Base-by-base conservation (phyloP, 2,888 invertebrate genomes). In the Sinelater perroti region DNA sequence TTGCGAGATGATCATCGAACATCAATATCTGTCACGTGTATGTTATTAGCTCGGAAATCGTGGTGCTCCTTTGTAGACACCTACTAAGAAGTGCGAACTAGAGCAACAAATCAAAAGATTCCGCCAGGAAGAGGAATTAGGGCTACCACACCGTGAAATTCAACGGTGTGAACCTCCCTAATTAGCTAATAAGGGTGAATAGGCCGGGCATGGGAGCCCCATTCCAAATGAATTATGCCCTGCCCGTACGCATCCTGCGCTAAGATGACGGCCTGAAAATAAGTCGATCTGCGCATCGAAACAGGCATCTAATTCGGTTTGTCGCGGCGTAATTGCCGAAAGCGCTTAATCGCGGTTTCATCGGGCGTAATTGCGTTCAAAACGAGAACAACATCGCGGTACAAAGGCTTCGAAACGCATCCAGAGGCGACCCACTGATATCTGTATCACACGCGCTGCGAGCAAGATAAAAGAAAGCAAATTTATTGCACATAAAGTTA, bases 161-260 rank as follows among this genome's bases (percentile, higher is more conserved):
- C 60, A 66, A 61, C 65, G 61, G 70, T 70, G 70, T 67, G 71
- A 70, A 69, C 66, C 64, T 55, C 59, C 64, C 70, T 72, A 72
- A 72, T 72, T 71, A 72, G 65, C 68, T 69, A 72, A 72, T 72
- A 46, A 57, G 52, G 52, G 52, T 10, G 47, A 20, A 45, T 36
- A 26, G 36, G 8, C 13, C 5, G 16, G 28, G 38, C n/a, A 21
- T 20, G 11, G 11, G 20, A 38, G 18, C 18, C 35, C 17, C 18
- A 10, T 16, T 17, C 5, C 1, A 17, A 10, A 38, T 20, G 38
- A 38, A 38, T 21, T 38, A 38, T 38, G 38, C 13, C 10, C 38
- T 38, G 2, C 2, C 10, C n/a, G n/a, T n/a, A n/a, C n/a, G n/a
- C n/a, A n/a, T n/a, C n/a, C n/a, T n/a, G n/a, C n/a, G n/a, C n/a